Percentiles rank a stretch among this genome's conserved stretches.
Evolutionary conservation across 2,113 vertebrate species (phyloP).

Genomic region (Limanda limanda): DNA sequence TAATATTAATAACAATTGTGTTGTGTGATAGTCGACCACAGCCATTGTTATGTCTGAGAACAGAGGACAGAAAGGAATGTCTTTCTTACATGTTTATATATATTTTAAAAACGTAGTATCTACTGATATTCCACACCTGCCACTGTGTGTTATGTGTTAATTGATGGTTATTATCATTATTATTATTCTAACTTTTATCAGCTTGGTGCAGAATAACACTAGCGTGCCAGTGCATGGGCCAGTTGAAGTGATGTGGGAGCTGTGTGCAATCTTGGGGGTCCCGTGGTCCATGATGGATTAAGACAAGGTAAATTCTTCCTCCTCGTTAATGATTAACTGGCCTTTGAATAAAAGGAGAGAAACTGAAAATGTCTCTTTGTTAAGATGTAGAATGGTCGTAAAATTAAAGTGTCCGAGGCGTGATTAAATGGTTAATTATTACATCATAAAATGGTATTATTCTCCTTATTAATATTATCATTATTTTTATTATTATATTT

Average conservation of each 20-base stretch:
- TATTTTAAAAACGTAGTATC: too few species aligned
- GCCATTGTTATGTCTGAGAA: too few species aligned
- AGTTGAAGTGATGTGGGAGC: constrained; percentile 11
- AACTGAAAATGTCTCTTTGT: constrained; percentile 59
- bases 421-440: background rate
- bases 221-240: background rate
- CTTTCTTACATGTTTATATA: too few species aligned
- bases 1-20: background rate
- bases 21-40: background rate
- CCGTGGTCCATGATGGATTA: constrained; percentile 69
- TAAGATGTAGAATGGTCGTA: constrained; percentile 15
- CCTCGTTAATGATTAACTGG: constrained; percentile 70
- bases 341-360: constrained; percentile 50
- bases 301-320: constrained; percentile 67
- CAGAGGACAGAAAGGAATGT: too few species aligned
- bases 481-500: background rate
- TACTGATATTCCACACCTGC: too few species aligned
- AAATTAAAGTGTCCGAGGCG: constrained; percentile 31
- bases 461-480: background rate
- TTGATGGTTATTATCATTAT: too few species aligned
- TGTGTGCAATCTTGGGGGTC: constrained; percentile 33
- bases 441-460: background rate
- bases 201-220: too few species aligned
- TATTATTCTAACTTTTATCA: too few species aligned
- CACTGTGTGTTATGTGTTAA: too few species aligned